These are phyloP conservation scores for Lophotriccus pileatus DNA, from an alignment of 2,797 vertebrate species.

Conservation along the genomic window DNA sequence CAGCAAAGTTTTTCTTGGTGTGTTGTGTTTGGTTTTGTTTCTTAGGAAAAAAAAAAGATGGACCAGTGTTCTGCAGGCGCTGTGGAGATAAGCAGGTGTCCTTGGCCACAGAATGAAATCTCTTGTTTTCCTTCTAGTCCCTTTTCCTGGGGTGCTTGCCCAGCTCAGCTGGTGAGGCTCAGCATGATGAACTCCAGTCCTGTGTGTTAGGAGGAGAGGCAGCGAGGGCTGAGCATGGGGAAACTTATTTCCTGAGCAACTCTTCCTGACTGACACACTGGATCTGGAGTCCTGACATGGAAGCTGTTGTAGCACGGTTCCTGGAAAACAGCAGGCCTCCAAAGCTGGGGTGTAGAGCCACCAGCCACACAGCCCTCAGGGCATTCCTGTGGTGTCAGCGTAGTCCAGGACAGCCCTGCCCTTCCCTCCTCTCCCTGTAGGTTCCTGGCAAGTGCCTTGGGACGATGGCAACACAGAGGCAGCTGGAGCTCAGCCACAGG, in stretches of 20 bases:
- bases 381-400: fast-evolving
- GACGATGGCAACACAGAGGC: background rate
- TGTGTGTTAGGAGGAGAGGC: background rate
- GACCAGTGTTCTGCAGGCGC: background rate
- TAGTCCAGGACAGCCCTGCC: background rate
- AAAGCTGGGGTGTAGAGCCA: background rate
- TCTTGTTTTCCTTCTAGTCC: background rate
- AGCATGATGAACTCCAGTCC: background rate
- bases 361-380: background rate
- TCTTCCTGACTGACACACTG: background rate
- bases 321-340: background rate
- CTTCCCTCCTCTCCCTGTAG: background rate
- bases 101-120: background rate
- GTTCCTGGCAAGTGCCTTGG: background rate
- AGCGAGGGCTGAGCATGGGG: background rate
- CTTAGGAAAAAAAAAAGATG: background rate
- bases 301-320: background rate
- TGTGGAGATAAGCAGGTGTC: background rate
- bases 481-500: background rate
- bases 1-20: background rate
- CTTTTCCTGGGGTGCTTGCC: background rate
- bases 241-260: background rate
- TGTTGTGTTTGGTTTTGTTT: background rate
- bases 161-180: background rate
- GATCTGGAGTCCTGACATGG: background rate